A percentile compares a stretch with the other conserved stretches of the same genome.
Evolutionary conservation across 2,113 vertebrate genomes (phyloP).

Genomic region (Pedionomus torquatus): DNA sequence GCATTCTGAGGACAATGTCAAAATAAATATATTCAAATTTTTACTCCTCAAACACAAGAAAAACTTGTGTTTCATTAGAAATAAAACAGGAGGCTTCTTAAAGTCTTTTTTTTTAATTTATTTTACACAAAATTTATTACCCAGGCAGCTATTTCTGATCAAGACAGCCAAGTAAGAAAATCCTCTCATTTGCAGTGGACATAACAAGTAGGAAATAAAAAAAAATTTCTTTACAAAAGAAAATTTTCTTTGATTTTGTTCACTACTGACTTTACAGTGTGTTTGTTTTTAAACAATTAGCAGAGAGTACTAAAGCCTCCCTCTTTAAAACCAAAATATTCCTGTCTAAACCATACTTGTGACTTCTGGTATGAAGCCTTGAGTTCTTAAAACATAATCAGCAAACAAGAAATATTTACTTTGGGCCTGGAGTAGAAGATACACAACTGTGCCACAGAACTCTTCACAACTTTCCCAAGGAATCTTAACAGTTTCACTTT

Average conservation of each 20-base stretch:
- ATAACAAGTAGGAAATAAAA: neutral
- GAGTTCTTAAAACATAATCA: neutral
- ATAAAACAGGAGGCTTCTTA: neutral
- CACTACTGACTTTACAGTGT: neutral
- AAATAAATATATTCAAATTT: neutral
- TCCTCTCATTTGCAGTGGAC: neutral
- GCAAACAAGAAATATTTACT: constrained; percentile 35
- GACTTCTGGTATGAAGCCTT: constrained; percentile 1
- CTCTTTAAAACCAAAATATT: constrained; percentile 15
- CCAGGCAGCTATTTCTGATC: neutral
- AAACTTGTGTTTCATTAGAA: neutral
- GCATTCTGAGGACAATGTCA: neutral
- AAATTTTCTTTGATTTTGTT: neutral
- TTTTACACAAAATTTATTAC: neutral
- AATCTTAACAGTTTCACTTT: neutral
- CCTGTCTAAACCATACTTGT: neutral
- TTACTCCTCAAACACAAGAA: neutral
- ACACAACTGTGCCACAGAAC: neutral
- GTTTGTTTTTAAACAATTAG: constrained; percentile 31
- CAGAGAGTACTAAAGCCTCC: neutral
- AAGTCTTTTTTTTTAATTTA: neutral
- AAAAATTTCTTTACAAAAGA: neutral
- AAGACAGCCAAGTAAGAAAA: neutral
- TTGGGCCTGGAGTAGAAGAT: neutral
- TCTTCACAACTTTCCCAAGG: neutral